phyloP scores from a whole-genome alignment of 2,797 vertebrate genomes.

The Delichon dasypus region DNA sequence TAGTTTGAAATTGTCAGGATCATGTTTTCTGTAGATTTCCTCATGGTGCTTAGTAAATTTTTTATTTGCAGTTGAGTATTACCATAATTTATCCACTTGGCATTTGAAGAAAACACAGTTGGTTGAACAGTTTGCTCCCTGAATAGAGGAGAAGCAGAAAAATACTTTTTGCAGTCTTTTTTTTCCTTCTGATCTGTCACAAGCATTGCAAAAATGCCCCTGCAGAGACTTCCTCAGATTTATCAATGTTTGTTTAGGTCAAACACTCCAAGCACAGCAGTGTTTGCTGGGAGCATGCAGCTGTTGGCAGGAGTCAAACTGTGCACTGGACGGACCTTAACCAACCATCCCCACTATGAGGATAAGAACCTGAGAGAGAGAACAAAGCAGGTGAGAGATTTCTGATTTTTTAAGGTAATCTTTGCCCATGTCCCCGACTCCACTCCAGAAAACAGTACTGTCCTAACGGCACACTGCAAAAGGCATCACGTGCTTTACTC shows the following conservation, averaged over 20 bases:
- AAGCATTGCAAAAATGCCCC: not conserved
- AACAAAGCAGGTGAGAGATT: conserved; percentile 86
- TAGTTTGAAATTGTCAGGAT: not conserved
- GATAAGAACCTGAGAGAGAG: conserved; percentile 91
- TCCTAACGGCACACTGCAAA: not conserved
- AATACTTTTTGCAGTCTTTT: conserved; percentile 26
- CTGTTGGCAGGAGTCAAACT: conserved; percentile 96
- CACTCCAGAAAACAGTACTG: not conserved
- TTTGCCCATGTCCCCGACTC: not conserved
- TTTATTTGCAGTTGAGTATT: conserved; percentile 32
- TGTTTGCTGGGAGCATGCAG: conserved; percentile 99
- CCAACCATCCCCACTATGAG: conserved; percentile 98
- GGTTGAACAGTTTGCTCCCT: not conserved
- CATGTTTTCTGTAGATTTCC: not conserved
- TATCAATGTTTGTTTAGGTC: conserved; percentile 75
- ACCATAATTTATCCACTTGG: not conserved
- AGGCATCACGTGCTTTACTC: accelerated
- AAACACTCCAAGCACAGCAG: conserved; percentile 87
- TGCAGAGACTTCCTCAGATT: conserved; percentile 6
- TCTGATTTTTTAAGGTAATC: not conserved
- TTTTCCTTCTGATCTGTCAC: conserved; percentile 41
- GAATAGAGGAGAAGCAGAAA: not conserved
- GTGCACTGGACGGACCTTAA: conserved; percentile 92
- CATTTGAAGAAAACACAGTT: not conserved
- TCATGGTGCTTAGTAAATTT: not conserved